Evolutionary conservation across 35 echinoderm and acorn worm species (phyloP), one percentile per base, ranked within the genome.

Genomic region (Lytechinus pictus): DNA sequence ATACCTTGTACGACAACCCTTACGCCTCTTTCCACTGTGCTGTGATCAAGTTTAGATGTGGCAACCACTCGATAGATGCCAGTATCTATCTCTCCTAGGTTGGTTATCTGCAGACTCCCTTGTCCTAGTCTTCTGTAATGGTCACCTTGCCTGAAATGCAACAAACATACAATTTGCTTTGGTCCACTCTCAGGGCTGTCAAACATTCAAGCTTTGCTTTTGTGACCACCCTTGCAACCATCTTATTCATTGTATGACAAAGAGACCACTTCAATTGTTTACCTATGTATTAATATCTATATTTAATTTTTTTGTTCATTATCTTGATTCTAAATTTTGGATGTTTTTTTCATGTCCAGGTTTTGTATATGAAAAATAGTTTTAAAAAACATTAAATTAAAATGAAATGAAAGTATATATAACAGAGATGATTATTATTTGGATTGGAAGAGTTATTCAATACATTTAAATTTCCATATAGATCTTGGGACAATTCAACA

Each of bases 11-110:
- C 96, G 1, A 71, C 94, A 14, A 96, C 87, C 54, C 28, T 94
- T 44, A 96, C 96, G 54, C 53, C 89, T 27, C 71, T 87, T 24
- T 71, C 55, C 24, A 96, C 33, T 12, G 5, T 24, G 11, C 86
- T 95, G 9, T 89, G 53, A 94, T 96, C 96, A 71, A 58, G 44
- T 5, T 3, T 28, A 2, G 96, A 96, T 27, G 87, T 95, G 9
- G 96, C 96, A 54, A 94, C 54, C 86, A 96, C 96, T 19, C 56
- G 61, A 56, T 96, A 96, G 24, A 96, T 86, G 9, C 96, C 96
- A 0, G 96, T 96, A 52, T 96, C 96, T 4, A 96, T 96, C 57
- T 96, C 96, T 16, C 96, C 96, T 27, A 96, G 9, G 52, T 86
- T 24, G 28, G 57, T 94, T 55, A 96, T 96, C 60, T 54, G 53